Conservation (phyloP, 2,888 invertebrate genomes). For the Campaea margaritaria region DNA sequence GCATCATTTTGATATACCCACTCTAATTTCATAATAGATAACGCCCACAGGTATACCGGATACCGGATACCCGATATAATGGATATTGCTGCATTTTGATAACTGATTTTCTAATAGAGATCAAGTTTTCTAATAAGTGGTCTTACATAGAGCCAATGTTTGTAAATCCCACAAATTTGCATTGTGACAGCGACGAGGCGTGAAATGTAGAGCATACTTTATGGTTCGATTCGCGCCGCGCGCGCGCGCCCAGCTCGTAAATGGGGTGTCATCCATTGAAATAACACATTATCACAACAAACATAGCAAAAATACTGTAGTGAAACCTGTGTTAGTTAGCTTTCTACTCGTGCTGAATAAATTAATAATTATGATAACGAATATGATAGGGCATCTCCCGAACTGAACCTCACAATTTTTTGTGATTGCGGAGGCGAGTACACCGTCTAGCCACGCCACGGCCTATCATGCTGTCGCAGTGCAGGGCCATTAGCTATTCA, state of each 20-base stretch:
- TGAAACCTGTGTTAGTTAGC: conserved; percentile 1
- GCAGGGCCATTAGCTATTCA: too few species aligned
- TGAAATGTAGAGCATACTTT: conserved; percentile 68
- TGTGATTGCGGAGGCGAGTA: too few species aligned
- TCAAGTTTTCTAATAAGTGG: conserved; percentile 14
- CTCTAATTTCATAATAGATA: conserved; percentile 2
- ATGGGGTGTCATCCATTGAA: conserved; percentile 43
- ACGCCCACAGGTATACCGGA: too few species aligned
- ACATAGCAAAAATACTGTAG: conserved; percentile 3
- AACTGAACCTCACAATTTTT: too few species aligned
- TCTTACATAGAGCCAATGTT: conserved; percentile 19
- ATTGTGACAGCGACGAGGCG: conserved; percentile 47
- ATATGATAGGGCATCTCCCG: too few species aligned
- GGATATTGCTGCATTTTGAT: conserved; percentile 11
- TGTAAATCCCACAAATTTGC: conserved; percentile 34
- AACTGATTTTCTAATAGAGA: conserved; percentile 20
- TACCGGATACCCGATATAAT: too few species aligned
- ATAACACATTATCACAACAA: conserved; percentile 27
- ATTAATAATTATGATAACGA: neutral
- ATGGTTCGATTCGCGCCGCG: conserved; percentile 58
- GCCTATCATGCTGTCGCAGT: too few species aligned
- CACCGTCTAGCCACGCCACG: too few species aligned
- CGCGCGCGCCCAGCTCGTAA: conserved; percentile 41
- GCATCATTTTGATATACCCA: conserved; percentile 3
- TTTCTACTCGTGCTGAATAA: conserved; percentile 2